These are phyloP conservation scores for Corydoras maculifer DNA, from an alignment of 2,113 vertebrate genomes.

Conservation along the genomic window DNA sequence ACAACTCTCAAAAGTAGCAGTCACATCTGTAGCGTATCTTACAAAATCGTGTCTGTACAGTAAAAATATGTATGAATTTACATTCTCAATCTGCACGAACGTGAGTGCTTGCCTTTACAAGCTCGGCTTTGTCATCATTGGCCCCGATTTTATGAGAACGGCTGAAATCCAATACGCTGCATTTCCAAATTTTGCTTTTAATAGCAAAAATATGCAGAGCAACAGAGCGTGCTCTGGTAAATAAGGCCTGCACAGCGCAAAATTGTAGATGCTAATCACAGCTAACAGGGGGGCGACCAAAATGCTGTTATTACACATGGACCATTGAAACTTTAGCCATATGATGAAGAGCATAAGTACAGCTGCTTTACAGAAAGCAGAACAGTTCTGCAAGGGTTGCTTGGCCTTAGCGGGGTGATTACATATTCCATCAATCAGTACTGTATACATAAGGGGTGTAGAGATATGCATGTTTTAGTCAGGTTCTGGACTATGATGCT, in stretches of 20 bases:
- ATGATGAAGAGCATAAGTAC: constrained; percentile 15
- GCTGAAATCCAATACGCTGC: constrained; percentile 48
- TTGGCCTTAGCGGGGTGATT: constrained; percentile 13
- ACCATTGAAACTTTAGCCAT: constrained; percentile 20
- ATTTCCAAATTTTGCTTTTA: constrained; percentile 44
- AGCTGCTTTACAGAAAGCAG: constrained; percentile 22
- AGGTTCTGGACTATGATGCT: too few relatives aligned
- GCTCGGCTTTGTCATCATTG: constrained; percentile 50
- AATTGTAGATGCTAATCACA: constrained; percentile 37
- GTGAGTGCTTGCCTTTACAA: constrained; percentile 27
- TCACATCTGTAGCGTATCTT: too few relatives aligned
- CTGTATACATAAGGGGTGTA: too few relatives aligned
- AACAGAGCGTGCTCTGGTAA: constrained; percentile 41
- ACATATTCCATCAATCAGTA: constrained; percentile 21
- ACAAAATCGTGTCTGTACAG: too few relatives aligned
- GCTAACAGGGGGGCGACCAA: constrained; percentile 47
- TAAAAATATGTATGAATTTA: neutral
- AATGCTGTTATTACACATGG: constrained; percentile 33
- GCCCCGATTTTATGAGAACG: constrained; percentile 41
- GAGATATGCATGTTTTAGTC: too few relatives aligned
- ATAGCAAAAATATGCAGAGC: constrained; percentile 50
- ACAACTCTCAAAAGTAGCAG: too few relatives aligned
- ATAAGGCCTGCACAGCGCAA: constrained; percentile 39
- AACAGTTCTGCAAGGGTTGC: constrained; percentile 3
- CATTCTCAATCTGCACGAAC: neutral